phyloP scores from a whole-genome alignment of 2,797 vertebrate species.

The Otolemur crassicaudatus region DNA sequence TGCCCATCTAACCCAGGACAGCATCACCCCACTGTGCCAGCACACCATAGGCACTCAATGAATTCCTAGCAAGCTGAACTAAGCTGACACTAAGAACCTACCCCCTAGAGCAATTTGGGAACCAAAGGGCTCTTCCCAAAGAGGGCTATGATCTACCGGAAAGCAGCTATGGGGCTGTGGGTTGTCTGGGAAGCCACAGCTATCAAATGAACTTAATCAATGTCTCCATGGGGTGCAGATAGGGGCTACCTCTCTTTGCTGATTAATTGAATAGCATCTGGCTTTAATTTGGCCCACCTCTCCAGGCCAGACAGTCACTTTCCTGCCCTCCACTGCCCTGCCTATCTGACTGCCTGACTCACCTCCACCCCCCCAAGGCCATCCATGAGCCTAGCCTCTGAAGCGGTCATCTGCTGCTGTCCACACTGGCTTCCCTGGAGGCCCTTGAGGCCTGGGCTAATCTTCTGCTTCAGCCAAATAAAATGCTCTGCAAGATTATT shows the following conservation, averaged over 20 bases:
- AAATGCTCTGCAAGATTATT: slow-evolving; percentile 52
- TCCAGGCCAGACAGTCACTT: slow-evolving; percentile 46
- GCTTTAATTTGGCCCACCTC: slow-evolving; percentile 70
- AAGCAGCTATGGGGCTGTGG: neutral
- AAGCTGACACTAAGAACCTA: neutral
- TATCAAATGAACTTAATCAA: neutral
- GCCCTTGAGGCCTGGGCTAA: neutral
- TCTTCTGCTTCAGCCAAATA: neutral
- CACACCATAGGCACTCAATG: neutral
- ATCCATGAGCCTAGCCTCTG: neutral
- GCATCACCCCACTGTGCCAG: neutral
- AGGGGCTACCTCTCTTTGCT: neutral
- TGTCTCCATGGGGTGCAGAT: neutral
- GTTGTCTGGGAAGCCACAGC: neutral
- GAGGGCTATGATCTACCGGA: neutral
- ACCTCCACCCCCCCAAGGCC: neutral
- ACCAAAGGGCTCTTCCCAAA: neutral
- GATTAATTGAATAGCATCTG: slow-evolving; percentile 75
- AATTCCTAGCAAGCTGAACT: neutral
- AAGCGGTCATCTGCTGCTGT: neutral
- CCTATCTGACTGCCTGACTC: no score
- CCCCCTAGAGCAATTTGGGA: neutral
- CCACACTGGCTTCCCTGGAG: neutral
- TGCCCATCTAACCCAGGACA: neutral
- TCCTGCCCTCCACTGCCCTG: neutral